Base-by-base conservation (phyloP, 2,797 vertebrate species). In the Cryptoblepharus egeriae region DNA sequence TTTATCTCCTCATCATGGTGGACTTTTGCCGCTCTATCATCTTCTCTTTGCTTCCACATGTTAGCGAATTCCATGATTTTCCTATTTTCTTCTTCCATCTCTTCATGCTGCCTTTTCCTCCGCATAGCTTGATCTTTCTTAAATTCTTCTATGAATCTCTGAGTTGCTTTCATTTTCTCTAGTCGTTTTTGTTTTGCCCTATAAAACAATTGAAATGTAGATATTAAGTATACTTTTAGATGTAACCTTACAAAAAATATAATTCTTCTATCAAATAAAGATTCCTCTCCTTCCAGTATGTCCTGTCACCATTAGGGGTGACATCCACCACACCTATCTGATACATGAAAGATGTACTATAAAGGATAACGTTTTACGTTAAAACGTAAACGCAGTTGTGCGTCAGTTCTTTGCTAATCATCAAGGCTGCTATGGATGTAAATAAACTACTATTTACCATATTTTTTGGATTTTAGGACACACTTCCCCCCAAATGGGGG, bases 31-130 rank as follows among this genome's bases (percentile, higher is more conserved):
- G 95, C 95, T n/a, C 95, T 80, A 75, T 92, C 89, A 73, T 97
- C 94, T 91, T 99, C 96, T 92, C 95, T 95, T 69, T 93, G 94
- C 90, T 89, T 93, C 88, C 97, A 97, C 71, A 95, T 88, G 55
- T 79, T 96, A 3, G 94, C 94, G 92, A 97, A 98, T 85, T 97
- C 97, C 93, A 92, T 57, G 89, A 99, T 98, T 92, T 95, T 97
- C 80, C 89, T 94, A 85, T 99, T 99, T 93, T 99, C 98, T 5
- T 96, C 97, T 87, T 99, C 98, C 93, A 96, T 96, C 93, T 96
- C 97, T 79, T 98, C 96, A 35, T 79, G 93, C 92, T 98, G 98
- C 96, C 96, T 95, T 84, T 85, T 94, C 83, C 94, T 97, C 97
- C 98, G 98, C 45, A 96, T 85, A 0, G 93, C 95, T 90, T 96